Percentiles rank a stretch among this genome's conserved stretches.
Evolutionary conservation across 2,888 invertebrate species (phyloP).

Genomic region (Tenthredo scrophulariae): DNA sequence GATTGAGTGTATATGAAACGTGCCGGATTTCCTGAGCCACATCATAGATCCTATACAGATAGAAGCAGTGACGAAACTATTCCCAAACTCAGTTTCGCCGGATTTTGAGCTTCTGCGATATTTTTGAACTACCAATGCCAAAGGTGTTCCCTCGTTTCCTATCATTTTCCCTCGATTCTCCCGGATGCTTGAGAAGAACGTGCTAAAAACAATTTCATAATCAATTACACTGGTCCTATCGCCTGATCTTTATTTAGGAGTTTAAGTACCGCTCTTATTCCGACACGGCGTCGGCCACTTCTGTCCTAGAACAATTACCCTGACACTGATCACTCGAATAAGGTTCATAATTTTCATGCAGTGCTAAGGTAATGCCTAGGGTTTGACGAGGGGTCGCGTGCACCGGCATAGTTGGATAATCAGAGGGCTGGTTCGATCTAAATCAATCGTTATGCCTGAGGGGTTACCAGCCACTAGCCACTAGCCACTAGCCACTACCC

Average conservation of each 20-base stretch:
- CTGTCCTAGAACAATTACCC: slow-evolving; percentile 40
- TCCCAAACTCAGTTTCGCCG: neutral
- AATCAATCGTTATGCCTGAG: slow-evolving; percentile 66
- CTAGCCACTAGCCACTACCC: slow-evolving; percentile 20
- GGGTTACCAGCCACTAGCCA: too few species aligned
- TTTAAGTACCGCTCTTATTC: slow-evolving; percentile 3
- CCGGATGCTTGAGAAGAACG: neutral
- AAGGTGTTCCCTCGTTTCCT: neutral
- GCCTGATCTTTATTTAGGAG: neutral
- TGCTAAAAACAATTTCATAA: slow-evolving; percentile 27
- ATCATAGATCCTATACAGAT: neutral
- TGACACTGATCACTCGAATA: slow-evolving; percentile 53
- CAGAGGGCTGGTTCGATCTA: slow-evolving; percentile 72
- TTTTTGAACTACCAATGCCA: neutral
- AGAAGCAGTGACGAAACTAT: neutral
- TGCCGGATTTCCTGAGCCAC: slow-evolving; percentile 41
- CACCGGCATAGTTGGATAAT: slow-evolving; percentile 69
- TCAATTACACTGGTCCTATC: neutral
- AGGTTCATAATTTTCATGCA: slow-evolving; percentile 58
- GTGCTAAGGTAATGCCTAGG: slow-evolving; percentile 61
- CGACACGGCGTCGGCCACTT: slow-evolving; percentile 24
- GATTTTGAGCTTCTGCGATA: neutral
- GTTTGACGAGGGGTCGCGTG: slow-evolving; percentile 68
- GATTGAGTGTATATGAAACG: neutral
- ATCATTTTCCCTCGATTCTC: neutral